A percentile compares a stretch with the other conserved stretches of the same genome.
Conservation (phyloP, 2,888 invertebrate species). For the Drosophila nigricruria region DNA sequence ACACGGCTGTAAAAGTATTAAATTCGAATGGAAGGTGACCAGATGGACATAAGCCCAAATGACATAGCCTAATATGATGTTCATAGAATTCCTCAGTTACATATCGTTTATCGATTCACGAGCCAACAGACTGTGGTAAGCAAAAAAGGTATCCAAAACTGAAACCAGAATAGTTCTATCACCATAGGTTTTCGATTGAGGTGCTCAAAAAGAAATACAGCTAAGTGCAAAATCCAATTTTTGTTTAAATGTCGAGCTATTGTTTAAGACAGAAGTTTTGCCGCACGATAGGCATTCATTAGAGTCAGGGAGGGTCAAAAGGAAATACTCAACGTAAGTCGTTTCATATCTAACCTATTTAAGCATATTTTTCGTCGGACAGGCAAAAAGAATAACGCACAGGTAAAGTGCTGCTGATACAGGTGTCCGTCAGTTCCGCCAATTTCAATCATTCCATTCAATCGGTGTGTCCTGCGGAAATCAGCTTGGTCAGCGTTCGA, state of each 20-base stretch:
- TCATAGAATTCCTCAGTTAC: too few species aligned
- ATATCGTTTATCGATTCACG: too few species aligned
- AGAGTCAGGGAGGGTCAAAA: too few species aligned
- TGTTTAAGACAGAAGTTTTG: not conserved
- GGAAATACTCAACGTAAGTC: not conserved
- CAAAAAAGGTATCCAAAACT: not conserved
- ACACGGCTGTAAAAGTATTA: too few species aligned
- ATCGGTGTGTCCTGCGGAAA: slow-evolving; percentile 29
- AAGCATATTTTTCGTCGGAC: not conserved
- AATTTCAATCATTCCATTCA: slow-evolving; percentile 1
- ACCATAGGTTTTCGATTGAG: too few species aligned
- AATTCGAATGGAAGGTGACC: too few species aligned
- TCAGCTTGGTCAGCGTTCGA: slow-evolving; percentile 47
- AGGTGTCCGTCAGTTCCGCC: not conserved
- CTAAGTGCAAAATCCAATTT: too few species aligned
- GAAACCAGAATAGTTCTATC: not conserved
- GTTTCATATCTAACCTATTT: not conserved
- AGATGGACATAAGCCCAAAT: too few species aligned
- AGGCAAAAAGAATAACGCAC: not conserved
- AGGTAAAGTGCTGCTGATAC: not conserved
- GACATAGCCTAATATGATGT: too few species aligned
- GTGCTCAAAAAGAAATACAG: too few species aligned
- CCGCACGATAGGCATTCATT: too few species aligned
- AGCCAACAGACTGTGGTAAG: not conserved
- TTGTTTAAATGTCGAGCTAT: too few species aligned